Evolutionary conservation across 1,140 invertebrate genomes (phyloP), one percentile per base, ranked within the genome.

Genomic region (Drosophila nigromelanica): DNA sequence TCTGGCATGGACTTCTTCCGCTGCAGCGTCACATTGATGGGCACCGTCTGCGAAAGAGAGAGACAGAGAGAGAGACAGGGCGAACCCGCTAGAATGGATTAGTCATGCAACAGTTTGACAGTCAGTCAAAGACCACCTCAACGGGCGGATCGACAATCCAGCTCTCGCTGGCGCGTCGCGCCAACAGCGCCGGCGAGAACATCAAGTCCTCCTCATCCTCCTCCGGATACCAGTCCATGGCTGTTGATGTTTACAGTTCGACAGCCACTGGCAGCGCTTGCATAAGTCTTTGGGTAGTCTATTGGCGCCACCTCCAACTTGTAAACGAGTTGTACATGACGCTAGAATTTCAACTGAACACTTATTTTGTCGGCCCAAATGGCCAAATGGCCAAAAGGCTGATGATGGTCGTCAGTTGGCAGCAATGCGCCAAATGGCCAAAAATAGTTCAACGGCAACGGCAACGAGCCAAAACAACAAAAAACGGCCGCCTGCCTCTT

Each of bases 1-100:
- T 99, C 98, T 15, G 98, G 98, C 93, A 99, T 94, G 82, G 98
- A 97, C 94, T 98, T 98, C 94, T 99, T 98, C 80, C 97, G 93
- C 94, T 97, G 95, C 80, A 97, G 93, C 79, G 95, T 94, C 85
- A 95, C 93, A 76, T 94, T 93, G 66, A 94, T 94, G 83, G 95
- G 95, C 86, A 95, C 92, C 91, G 94, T 95, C 95, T 96, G 93
- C 67, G 40, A 10, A 40, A 93, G 62, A 40, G 30, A 18, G 1
- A 52, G 5, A 48, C 6, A 24, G 5, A 27, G 1, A 2, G 4
- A 15, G 14, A 18, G 2, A 18, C 18, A 18, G 2, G 18, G 10
- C 2, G n/a, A 35, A 11, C 15, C n/a, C n/a, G n/a, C n/a, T 8
- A 10, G 30, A 24, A 37, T 60, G 10, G 5, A 24, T 68, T 40